Base-by-base conservation (phyloP, 2,888 invertebrate genomes). In the Hermodice carunculata region DNA sequence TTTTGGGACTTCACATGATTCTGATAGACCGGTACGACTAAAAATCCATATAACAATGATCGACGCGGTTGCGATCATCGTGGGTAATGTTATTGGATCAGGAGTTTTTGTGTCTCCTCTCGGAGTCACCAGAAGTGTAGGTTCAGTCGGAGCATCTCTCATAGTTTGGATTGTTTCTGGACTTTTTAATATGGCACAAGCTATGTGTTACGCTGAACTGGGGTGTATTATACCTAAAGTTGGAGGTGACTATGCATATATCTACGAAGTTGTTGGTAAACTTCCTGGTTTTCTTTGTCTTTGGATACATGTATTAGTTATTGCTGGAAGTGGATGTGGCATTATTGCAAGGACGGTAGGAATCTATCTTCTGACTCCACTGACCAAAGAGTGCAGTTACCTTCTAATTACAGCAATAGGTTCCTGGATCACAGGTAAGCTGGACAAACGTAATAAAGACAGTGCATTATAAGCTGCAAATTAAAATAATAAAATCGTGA, bases 201-300 rank as follows among this genome's bases (percentile, higher is more conserved):
- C 63, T 26, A 37, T 63, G n/a, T 63, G 63, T 34, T 63, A 63
- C 46, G 58, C 63, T 8, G 63, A 63, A 28, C 51, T 63, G 17
- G 63, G 57, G 19, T 51, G 51, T 4, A 58, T 52, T 8, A 11
- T 63, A 42, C 63, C 63, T 8, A 29, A 42, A 6, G 57, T 58
- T 17, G 63, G 63, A 37, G 63, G 63, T 19, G 63, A 63, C 43
- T 63, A 63, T 51, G 49, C 51, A 40, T 63, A 63, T 52, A 14
- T 58, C 28, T 32, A 58, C 29, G 22, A 37, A 19, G 37, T 63
- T 22, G 26, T 63, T 3, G 63, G 63, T 8, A 57, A 57, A 6
- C 44, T 61, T 2, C 61, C 61, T 14, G 61, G 54, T 44, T 61
- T 53, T 14, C 61, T 61, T 14, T 61, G 54, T 34, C 54, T 61